Evolutionary conservation across 1,140 invertebrate species (phyloP).

Genomic region (Magallana gigas): DNA sequence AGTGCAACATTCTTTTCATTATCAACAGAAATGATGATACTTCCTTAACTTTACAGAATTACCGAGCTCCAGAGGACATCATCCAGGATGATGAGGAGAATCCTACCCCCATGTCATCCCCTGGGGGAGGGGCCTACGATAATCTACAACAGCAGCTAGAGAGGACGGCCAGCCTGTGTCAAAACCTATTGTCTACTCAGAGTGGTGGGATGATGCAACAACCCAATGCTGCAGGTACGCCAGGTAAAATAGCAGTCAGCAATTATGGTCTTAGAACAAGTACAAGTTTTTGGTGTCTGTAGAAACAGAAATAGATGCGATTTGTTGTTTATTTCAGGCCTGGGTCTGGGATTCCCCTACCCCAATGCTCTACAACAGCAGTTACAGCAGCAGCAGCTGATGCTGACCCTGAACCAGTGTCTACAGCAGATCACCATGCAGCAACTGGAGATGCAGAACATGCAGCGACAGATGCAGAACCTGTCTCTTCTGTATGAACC

Average conservation of each 20-base stretch:
- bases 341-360: background rate
- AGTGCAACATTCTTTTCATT: too few species aligned
- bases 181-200: constrained; percentile 65
- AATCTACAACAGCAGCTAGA: constrained; percentile 69
- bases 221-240: background rate
- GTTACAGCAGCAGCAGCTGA: constrained; percentile 75
- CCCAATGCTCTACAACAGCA: constrained; percentile 68
- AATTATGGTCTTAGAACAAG: too few species aligned
- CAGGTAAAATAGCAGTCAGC: background rate
- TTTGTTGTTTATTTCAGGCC: background rate
- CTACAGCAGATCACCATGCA: constrained; percentile 74
- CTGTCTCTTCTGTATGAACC: constrained; percentile 27
- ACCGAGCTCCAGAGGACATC: constrained; percentile 68
- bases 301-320: too few species aligned
- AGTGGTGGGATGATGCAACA: constrained; percentile 13
- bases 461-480: constrained; percentile 63
- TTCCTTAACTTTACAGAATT: constrained; percentile 62
- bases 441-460: constrained; percentile 74
- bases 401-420: constrained; percentile 74
- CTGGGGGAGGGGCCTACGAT: constrained; percentile 45
- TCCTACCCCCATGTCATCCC: constrained; percentile 24
- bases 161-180: constrained; percentile 66
- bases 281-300: too few species aligned
- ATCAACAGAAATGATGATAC: too few species aligned
- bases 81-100: constrained; percentile 66